These are phyloP conservation scores for Sebastes elongatus DNA, from an alignment of 2,797 vertebrate genomes.

Conservation along the genomic window DNA sequence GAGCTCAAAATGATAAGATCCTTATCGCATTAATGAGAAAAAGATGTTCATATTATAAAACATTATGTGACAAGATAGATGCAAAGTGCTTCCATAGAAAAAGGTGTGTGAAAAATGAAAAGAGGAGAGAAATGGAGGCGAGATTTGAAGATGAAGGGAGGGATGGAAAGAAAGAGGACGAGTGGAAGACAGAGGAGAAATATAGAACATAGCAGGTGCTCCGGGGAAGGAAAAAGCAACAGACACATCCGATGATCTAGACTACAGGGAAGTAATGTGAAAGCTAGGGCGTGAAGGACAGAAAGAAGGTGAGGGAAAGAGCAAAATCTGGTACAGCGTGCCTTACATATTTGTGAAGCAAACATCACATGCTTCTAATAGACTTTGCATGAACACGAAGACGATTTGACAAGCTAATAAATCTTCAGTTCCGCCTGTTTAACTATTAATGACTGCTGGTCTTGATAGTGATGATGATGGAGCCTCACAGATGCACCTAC, in stretches of 20 bases:
- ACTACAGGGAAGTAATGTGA: constrained; percentile 30
- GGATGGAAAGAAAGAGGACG: not conserved
- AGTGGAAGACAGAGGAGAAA: constrained; percentile 1
- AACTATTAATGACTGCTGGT: constrained; percentile 60
- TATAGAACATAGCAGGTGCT: constrained; percentile 18
- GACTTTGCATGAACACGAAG: constrained; percentile 36
- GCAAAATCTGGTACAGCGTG: constrained; percentile 15
- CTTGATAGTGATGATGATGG: constrained; percentile 37
- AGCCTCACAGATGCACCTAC: constrained; percentile 27
- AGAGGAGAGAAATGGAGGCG: not conserved
- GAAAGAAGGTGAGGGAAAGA: constrained; percentile 40
- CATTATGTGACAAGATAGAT: not conserved
- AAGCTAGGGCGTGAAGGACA: constrained; percentile 44
- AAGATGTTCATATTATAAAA: not conserved
- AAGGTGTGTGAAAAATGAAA: not conserved
- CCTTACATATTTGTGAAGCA: constrained; percentile 38
- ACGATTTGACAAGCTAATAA: constrained; percentile 49
- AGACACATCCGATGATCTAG: constrained; percentile 31
- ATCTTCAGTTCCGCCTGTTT: constrained; percentile 45
- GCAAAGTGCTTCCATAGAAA: not conserved
- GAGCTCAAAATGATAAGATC: not conserved
- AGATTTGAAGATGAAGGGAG: constrained; percentile 5
- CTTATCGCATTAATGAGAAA: not conserved
- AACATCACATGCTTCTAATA: constrained; percentile 27
- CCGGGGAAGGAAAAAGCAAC: constrained; percentile 26